Percentiles rank a stretch among this genome's conserved stretches.
These are phyloP conservation scores for Anarrhichthys ocellatus DNA, from an alignment of 2,113 vertebrate genomes.

Conservation along the genomic window DNA sequence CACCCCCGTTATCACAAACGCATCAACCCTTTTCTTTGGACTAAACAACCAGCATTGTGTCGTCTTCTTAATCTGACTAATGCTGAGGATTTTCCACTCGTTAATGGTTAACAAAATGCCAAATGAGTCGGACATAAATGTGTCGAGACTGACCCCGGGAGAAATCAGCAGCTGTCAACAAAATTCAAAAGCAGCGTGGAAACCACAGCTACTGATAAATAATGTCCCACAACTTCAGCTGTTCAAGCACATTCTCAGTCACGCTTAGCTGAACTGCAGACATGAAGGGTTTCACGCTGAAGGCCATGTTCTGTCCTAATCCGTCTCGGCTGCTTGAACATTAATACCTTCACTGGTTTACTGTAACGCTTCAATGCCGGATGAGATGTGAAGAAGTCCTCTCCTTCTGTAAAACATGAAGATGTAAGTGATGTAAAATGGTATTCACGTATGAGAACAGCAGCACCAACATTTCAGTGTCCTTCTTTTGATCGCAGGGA, in stretches of 20 bases:
- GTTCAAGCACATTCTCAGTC: not conserved
- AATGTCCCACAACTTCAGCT: not conserved
- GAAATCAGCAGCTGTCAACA: slow-evolving; percentile 29
- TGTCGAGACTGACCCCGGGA: not conserved
- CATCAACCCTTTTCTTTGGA: slow-evolving; percentile 2
- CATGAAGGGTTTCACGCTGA: not conserved
- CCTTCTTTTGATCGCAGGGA: not conserved
- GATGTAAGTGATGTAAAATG: not conserved
- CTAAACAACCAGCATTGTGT: not conserved
- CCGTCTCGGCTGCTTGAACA: not conserved
- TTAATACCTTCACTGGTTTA: not conserved
- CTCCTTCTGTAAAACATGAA: not conserved
- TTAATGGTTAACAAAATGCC: slow-evolving; percentile 15
- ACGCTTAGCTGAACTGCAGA: slow-evolving; percentile 9
- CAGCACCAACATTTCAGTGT: not conserved
- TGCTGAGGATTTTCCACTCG: slow-evolving; percentile 12
- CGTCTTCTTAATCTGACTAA: not conserved
- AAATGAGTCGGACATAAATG: slow-evolving; percentile 4
- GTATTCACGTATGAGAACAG: not conserved
- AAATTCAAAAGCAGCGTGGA: not conserved
- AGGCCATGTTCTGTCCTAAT: not conserved
- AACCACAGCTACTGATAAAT: slow-evolving; percentile 7
- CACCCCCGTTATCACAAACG: not conserved
- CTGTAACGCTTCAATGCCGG: not conserved
- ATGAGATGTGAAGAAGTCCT: slow-evolving; percentile 29